Conservation (phyloP, 2,113 vertebrate genomes). For the Haplochromis burtoni region DNA sequence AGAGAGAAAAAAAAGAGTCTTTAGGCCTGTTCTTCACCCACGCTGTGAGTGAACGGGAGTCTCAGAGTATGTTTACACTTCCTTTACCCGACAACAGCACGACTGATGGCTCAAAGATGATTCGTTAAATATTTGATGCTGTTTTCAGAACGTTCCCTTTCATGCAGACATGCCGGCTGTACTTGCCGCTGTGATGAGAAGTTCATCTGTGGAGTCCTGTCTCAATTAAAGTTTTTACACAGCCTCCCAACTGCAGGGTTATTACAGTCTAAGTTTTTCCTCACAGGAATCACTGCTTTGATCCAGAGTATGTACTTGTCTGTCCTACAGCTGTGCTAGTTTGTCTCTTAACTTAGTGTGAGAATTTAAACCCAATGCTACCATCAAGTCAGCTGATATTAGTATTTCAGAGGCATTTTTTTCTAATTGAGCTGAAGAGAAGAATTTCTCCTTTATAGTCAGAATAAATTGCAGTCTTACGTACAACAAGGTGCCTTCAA, state of each 20-base stretch:
- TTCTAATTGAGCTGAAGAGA: neutral
- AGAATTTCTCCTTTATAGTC: neutral
- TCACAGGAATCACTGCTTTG: neutral
- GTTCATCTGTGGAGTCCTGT: neutral
- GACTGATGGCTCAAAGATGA: neutral
- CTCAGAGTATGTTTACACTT: conserved; percentile 1
- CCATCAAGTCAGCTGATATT: neutral
- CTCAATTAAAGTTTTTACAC: conserved; percentile 11
- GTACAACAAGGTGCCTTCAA: neutral
- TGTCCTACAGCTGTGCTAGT: neutral
- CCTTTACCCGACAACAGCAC: neutral
- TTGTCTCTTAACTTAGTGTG: neutral
- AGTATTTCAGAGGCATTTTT: neutral
- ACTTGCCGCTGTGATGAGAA: neutral
- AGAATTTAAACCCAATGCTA: neutral
- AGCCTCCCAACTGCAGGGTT: neutral
- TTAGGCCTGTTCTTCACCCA: neutral
- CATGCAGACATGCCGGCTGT: neutral
- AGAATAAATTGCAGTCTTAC: neutral
- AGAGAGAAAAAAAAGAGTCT: neutral
- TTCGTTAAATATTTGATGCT: conserved; percentile 42
- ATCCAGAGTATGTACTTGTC: neutral
- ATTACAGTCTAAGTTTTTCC: neutral
- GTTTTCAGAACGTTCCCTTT: conserved; percentile 28
- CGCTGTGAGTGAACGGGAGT: neutral